Evolutionary conservation across 2,797 vertebrate genomes (phyloP).

Genomic region (Cacajao melanocephalus): DNA sequence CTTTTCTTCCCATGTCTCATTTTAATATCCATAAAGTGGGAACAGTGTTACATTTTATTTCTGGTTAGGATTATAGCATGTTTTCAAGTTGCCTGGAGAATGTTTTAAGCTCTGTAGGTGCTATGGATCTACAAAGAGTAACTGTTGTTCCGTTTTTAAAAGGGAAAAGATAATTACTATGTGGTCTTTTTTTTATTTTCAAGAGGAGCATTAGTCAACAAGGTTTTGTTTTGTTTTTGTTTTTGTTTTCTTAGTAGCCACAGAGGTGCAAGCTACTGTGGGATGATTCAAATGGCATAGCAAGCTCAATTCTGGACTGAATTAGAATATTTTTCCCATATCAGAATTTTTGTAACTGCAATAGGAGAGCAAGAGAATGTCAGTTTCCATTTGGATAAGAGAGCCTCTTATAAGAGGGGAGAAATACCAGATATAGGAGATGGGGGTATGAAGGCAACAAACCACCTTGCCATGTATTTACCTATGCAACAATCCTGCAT

Average conservation of each 20-base stretch:
- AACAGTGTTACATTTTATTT: conserved; percentile 28
- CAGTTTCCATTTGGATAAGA: conserved; percentile 11
- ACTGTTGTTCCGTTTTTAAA: conserved; percentile 65
- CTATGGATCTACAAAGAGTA: conserved; percentile 58
- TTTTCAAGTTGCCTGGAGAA: conserved; percentile 29
- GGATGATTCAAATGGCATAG: conserved; percentile 65
- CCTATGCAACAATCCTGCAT: too few species aligned
- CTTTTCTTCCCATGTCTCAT: conserved; percentile 9
- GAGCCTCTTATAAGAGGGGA: not conserved
- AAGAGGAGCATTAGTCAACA: conserved; percentile 73
- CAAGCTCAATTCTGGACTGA: conserved; percentile 48
- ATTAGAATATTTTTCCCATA: conserved; percentile 50
- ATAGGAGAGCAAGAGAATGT: not conserved
- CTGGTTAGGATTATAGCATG: conserved; percentile 6
- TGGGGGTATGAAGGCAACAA: too few species aligned
- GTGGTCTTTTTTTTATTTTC: conserved; percentile 49
- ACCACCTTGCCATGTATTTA: too few species aligned
- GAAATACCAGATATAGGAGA: too few species aligned
- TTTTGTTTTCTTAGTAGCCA: conserved; percentile 43
- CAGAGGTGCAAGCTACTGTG: conserved; percentile 45
- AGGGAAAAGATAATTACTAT: conserved; percentile 76
- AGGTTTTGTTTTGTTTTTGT: not conserved
- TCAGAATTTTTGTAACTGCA: not conserved
- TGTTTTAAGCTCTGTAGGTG: conserved; percentile 62
- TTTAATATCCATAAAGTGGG: not conserved